phyloP scores from a whole-genome alignment of 1,140 invertebrate genomes.

The Episyrphus balteatus region DNA sequence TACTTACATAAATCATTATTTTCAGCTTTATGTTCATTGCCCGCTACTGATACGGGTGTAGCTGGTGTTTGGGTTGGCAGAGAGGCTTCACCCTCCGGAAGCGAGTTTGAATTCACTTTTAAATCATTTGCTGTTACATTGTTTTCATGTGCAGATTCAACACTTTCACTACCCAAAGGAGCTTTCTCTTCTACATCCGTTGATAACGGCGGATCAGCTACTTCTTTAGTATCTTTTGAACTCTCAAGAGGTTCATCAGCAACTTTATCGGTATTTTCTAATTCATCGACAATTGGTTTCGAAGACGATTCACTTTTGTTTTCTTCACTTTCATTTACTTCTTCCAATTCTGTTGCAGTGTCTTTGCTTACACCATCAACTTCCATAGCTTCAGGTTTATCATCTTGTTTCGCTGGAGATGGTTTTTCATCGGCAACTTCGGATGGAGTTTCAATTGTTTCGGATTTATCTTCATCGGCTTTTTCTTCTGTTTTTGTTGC shows the following conservation, averaged over 20 bases:
- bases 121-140: neutral
- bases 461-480: neutral
- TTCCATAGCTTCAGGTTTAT: conserved; percentile 16
- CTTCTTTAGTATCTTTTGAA: conserved; percentile 4
- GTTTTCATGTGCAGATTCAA: conserved; percentile 7
- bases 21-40: conserved; percentile 18
- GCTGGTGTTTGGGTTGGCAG: conserved; percentile 3
- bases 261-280: too few species aligned
- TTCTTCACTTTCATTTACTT: conserved; percentile 5
- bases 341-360: conserved; percentile 21
- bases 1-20: conserved; percentile 27
- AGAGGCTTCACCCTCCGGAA: neutral
- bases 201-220: conserved; percentile 6
- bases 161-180: conserved; percentile 15
- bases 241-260: too few species aligned
- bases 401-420: conserved; percentile 7
- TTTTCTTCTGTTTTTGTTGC: too few species aligned
- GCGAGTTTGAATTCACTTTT: neutral
- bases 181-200: conserved; percentile 29
- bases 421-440: conserved; percentile 2
- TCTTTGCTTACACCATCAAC: neutral
- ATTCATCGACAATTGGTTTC: too few species aligned
- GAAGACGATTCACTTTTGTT: too few species aligned
- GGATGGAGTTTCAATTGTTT: conserved; percentile 1
- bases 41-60: conserved; percentile 12